Base-by-base conservation (phyloP, 2,888 invertebrate genomes). In the Hyposoter didymator region DNA sequence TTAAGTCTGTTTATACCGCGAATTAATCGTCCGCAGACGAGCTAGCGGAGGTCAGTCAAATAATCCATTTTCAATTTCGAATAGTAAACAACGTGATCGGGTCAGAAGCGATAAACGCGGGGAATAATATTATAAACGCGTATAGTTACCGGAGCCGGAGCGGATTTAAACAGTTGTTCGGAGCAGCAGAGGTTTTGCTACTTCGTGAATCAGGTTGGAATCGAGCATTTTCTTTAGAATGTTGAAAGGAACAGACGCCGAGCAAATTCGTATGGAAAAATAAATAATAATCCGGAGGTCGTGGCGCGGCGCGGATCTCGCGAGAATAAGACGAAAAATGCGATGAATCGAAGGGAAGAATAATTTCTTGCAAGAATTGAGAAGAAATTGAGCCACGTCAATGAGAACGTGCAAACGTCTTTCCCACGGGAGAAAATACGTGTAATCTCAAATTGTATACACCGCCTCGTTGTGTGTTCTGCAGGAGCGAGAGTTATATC, bases 391-490 rank as follows among this genome's bases (percentile, higher is more conserved):
- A 32, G 62, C 74, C 39, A 43, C 35, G 62, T 49, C 52, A 73
- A 72, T 62, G 82, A 59, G 82, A 82, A 80, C 76, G 76, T 64
- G 74, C 67, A 32, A 76, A 47, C 79, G 76, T 83, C 83, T 76
- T 85, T 85, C 83, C 85, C 85, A 85, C 82, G 83, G 55, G 80
- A 43, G 82, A 82, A 79, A 85, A 85, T 82, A 66, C 72, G 76
- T 83, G 85, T 85, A 85, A 85, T 85, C 83, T 80, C 49, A 67
- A 83, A 85, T 80, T 83, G 82, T 83, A n/a, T n/a, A 78, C 83
- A 83, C 79, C 69, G 78, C 75, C 64, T 64, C 76, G 85, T 82
- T 78, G 78, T 64, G 52, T 52, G 67, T 28, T 83, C 76, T 76
- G 32, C 62, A 43, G 32, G 19, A 66, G 7, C 75, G 62, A 59